Conservation (phyloP, 2,113 vertebrate species). For the Hippocampus comes region DNA sequence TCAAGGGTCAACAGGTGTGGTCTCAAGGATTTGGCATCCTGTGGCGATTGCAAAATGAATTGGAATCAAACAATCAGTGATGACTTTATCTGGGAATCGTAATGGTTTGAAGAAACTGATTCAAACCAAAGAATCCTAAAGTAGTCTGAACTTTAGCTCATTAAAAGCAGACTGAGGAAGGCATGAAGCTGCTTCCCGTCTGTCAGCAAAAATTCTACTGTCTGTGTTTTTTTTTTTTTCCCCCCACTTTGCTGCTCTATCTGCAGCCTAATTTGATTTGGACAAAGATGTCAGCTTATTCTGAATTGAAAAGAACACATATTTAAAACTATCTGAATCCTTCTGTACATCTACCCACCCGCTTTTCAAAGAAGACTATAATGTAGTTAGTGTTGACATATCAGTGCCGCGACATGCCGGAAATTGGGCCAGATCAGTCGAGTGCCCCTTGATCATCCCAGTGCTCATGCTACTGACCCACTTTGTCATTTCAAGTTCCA, state of each 20-base stretch:
- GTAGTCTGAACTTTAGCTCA: slow-evolving; percentile 13
- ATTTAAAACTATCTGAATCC: slow-evolving; percentile 49
- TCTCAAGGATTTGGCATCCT: slow-evolving; percentile 30
- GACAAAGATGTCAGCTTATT: slow-evolving; percentile 52
- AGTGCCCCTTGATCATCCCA: slow-evolving; percentile 22
- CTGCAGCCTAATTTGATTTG: slow-evolving; percentile 55
- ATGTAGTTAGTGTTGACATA: slow-evolving; percentile 43
- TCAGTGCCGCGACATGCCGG: slow-evolving; percentile 28
- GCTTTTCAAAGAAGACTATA: slow-evolving; percentile 44
- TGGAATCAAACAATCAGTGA: slow-evolving; percentile 6
- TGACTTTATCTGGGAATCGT: neutral
- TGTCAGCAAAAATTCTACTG: slow-evolving; percentile 49
- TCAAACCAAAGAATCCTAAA: slow-evolving; percentile 13
- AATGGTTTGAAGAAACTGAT: slow-evolving; percentile 5
- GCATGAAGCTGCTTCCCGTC: slow-evolving; percentile 19
- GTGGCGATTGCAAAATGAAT: slow-evolving; percentile 20
- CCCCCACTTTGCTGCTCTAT: slow-evolving; percentile 33
- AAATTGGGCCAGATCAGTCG: slow-evolving; percentile 43
- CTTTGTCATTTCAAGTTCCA: slow-evolving; percentile 22
- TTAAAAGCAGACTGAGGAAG: slow-evolving; percentile 29
- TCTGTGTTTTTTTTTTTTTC: slow-evolving; percentile 25
- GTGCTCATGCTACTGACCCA: slow-evolving; percentile 33
- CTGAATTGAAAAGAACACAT: slow-evolving; percentile 48
- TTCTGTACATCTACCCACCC: slow-evolving; percentile 23
- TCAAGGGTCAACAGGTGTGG: slow-evolving; percentile 70